These are phyloP conservation scores for Ancistrus triradiatus DNA, from an alignment of 2,113 vertebrate genomes.

Conservation along the genomic window DNA sequence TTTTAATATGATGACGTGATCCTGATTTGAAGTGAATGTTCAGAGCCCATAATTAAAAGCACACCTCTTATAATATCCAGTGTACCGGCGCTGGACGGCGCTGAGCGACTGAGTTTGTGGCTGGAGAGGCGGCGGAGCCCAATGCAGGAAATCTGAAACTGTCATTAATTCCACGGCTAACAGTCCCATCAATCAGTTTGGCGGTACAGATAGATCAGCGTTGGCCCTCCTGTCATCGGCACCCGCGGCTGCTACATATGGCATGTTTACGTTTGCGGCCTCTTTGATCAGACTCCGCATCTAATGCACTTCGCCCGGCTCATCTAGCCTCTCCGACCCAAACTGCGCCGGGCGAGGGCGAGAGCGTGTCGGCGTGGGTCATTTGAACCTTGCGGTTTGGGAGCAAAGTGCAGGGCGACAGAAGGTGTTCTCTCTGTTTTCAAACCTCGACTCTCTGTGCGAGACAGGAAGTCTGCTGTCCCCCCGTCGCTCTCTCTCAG, in stretches of 20 bases:
- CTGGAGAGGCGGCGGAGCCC: constrained; percentile 12
- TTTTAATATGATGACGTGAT: too few relatives aligned
- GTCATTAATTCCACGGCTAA: constrained; percentile 66
- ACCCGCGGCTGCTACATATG: constrained; percentile 74
- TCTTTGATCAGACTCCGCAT: constrained; percentile 68
- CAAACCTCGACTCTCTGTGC: constrained; percentile 50
- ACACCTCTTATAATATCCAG: not conserved
- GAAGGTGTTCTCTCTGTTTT: constrained; percentile 54
- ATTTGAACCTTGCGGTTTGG: constrained; percentile 71
- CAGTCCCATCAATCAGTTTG: constrained; percentile 72
- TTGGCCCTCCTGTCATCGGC: constrained; percentile 61
- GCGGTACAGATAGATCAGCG: constrained; percentile 54
- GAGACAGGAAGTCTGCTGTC: constrained; percentile 78
- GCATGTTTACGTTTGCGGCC: constrained; percentile 55
- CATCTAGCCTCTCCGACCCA: constrained; percentile 54
- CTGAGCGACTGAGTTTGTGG: constrained; percentile 18
- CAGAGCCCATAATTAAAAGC: constrained; percentile 27
- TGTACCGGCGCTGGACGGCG: constrained; percentile 20
- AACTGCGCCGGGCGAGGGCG: too few relatives aligned
- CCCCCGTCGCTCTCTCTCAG: constrained; percentile 54
- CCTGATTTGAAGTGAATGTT: too few relatives aligned
- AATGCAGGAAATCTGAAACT: constrained; percentile 60
- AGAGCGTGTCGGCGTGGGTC: constrained; percentile 61
- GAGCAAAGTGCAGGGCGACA: constrained; percentile 69
- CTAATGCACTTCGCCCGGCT: constrained; percentile 62